Conservation (phyloP, 2,888 invertebrate genomes). For the Cinara cedri region DNA sequence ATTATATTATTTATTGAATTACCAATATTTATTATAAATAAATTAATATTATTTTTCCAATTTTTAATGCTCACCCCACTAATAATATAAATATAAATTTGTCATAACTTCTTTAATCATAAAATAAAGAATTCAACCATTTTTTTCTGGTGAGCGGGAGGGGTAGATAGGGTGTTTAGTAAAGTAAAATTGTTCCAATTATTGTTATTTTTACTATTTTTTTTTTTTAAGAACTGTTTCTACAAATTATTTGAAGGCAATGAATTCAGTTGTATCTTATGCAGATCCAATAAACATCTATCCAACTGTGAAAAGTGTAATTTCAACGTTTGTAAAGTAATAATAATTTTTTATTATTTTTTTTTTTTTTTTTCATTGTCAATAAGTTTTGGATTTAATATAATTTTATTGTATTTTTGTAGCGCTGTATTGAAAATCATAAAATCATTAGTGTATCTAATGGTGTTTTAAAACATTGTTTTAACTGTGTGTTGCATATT, state of each 20-base stretch:
- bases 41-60: neutral
- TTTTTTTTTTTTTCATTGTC: neutral
- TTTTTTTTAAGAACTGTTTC: slow-evolving; percentile 28
- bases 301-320: slow-evolving; percentile 33
- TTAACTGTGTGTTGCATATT: neutral
- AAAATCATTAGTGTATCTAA: neutral
- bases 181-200: neutral
- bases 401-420: slow-evolving; percentile 19
- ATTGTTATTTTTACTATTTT: slow-evolving; percentile 2
- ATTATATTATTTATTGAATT: too few species aligned
- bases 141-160: too few species aligned
- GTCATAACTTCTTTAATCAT: neutral
- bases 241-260: slow-evolving; percentile 20
- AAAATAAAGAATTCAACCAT: neutral
- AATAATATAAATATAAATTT: neutral
- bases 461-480: slow-evolving; percentile 16
- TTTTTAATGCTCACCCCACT: neutral
- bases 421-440: slow-evolving; percentile 35
- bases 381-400: neutral
- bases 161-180: too few species aligned
- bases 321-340: slow-evolving; percentile 43
- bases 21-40: too few species aligned
- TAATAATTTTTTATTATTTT: neutral
- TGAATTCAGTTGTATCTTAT: slow-evolving; percentile 38
- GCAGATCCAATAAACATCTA: slow-evolving; percentile 7